Conservation (phyloP, 1,140 invertebrate genomes). For the Agrypnia vestita region DNA sequence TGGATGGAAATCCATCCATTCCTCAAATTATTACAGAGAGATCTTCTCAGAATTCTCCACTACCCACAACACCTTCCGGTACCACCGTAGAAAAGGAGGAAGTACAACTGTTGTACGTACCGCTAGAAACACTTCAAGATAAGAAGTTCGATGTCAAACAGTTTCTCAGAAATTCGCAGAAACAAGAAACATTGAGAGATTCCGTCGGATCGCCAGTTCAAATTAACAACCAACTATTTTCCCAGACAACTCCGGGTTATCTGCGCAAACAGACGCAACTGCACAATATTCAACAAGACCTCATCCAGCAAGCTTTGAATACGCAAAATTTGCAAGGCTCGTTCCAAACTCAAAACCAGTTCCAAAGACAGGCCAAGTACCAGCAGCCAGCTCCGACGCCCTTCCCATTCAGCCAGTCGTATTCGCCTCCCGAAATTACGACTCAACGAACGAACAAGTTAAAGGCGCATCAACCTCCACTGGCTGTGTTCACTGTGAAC, state of each 20-base stretch:
- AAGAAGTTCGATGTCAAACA: constrained; percentile 71
- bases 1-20: constrained; percentile 44
- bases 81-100: constrained; percentile 74
- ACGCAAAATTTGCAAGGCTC: constrained; percentile 56
- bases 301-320: constrained; percentile 57
- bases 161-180: constrained; percentile 64
- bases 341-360: constrained; percentile 50
- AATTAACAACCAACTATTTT: constrained; percentile 57
- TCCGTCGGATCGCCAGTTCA: constrained; percentile 62
- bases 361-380: constrained; percentile 59
- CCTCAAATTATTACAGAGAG: constrained; percentile 62
- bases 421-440: constrained; percentile 68
- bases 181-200: constrained; percentile 64
- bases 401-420: constrained; percentile 68
- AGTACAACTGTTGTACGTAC: constrained; percentile 86
- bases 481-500: constrained; percentile 83
- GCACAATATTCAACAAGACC: constrained; percentile 58
- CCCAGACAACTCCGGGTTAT: constrained; percentile 61
- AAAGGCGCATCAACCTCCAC: constrained; percentile 85
- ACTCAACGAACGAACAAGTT: constrained; percentile 73
- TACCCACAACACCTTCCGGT: constrained; percentile 51
- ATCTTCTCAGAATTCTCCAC: constrained; percentile 53
- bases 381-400: constrained; percentile 63
- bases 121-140: constrained; percentile 81
- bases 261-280: constrained; percentile 57